Conservation (phyloP, 2,113 vertebrate genomes). For the Diphyllodes magnificus region DNA sequence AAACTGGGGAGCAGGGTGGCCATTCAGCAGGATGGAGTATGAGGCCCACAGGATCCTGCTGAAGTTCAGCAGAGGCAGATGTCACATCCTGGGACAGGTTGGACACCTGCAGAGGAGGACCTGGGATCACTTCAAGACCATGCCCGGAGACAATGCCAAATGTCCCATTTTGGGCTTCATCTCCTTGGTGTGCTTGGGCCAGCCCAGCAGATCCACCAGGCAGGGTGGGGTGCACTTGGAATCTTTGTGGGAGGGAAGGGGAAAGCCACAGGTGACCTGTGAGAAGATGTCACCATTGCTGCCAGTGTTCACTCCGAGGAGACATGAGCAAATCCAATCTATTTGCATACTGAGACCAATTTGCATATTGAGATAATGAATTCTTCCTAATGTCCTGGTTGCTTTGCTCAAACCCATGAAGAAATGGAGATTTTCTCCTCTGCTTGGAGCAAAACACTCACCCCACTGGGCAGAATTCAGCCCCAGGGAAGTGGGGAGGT, state of each 20-base stretch:
- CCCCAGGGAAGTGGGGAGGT: background rate
- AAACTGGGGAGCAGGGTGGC: background rate
- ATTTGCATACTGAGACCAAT: background rate
- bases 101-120: background rate
- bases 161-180: background rate
- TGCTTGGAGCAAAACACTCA: background rate
- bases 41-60: background rate
- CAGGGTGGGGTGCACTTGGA: background rate
- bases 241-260: background rate
- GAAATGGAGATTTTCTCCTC: background rate
- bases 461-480: background rate
- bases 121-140: background rate
- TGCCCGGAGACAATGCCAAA: background rate
- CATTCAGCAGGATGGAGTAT: background rate
- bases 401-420: background rate
- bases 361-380: background rate
- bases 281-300: background rate
- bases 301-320: background rate
- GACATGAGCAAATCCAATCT: background rate
- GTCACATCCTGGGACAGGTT: background rate
- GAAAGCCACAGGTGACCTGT: background rate
- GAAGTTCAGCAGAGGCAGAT: background rate
- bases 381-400: background rate
- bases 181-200: background rate
- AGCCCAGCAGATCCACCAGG: background rate